Evolutionary conservation across 2,113 vertebrate species (phyloP), one percentile per base, ranked within the genome.

Genomic region (Hepsetus odoe): DNA sequence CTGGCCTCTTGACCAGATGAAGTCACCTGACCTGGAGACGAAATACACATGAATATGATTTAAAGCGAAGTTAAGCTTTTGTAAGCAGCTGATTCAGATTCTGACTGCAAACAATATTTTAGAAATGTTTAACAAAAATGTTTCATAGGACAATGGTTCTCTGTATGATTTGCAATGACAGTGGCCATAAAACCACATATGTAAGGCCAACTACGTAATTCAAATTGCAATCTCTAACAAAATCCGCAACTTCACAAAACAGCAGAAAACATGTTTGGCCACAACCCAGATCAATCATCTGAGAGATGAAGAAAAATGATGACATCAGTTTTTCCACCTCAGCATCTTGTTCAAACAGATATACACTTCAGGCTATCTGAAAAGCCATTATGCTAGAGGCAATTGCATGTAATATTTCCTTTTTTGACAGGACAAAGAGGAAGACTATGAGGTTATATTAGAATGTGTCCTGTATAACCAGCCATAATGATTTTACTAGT

Each of bases 261-360:
- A 2, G 9, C 12, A 18, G 6, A 18, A 68, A 77, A 69, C 35
- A 7, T 33, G 5, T 33, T 77, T 49, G 4, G 40, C 61, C 32
- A 49, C 3, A 70, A 49, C 16, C 30, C 55, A 77, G 35, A 77
- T 10, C 53, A 69, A n/a, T 58, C 75, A 62, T 51, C 76, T 71
- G 59, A 81, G 59, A 65, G n/a, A n/a, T n/a, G n/a, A n/a, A n/a
- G n/a, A 35, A 20, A 66, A 72, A 46, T 22, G 33, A 62, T 76
- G 58, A 76, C 79, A 66, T 77, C 68, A 81, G 35, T 38, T 55
- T 72, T 77, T 77, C 74, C 74, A 67, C 68, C 33, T 77, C 28
- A 56, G 35, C 33, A 56, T 58, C 49, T 72, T 81, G 28, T 64
- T 81, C 56, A 76, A 81, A 66, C 49, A 71, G 62, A 66, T 66